A percentile compares a stretch with the other conserved stretches of the same genome.
phyloP scores from a whole-genome alignment of 2,113 vertebrate genomes.

The Aix galericulata region DNA sequence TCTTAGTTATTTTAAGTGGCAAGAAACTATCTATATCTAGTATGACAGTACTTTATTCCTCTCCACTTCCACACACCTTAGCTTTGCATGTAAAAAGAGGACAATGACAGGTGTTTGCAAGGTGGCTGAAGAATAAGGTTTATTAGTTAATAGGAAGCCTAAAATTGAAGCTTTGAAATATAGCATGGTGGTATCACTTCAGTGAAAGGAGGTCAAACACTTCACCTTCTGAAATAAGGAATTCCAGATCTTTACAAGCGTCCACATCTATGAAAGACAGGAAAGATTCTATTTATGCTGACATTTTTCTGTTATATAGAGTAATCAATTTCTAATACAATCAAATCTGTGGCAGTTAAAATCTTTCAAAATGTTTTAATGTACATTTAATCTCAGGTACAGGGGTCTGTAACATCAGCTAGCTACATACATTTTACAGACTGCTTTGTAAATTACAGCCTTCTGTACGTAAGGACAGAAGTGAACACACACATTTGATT shows the following conservation, averaged over 20 bases:
- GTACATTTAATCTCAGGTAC: conserved; percentile 24
- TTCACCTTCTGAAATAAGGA: conserved; percentile 6
- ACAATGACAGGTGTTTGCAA: not conserved
- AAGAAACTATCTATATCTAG: conserved; percentile 34
- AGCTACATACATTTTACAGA: conserved; percentile 11
- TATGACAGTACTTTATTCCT: not conserved
- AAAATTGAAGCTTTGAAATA: not conserved
- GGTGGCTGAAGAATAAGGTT: not conserved
- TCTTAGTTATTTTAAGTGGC: conserved; percentile 43
- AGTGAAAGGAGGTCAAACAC: not conserved
- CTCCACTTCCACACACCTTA: not conserved
- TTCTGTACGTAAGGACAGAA: not conserved
- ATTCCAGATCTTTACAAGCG: not conserved
- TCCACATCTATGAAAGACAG: not conserved
- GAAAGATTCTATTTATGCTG: not conserved
- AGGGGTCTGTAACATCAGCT: not conserved
- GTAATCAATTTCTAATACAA: conserved; percentile 48
- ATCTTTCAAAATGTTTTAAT: conserved; percentile 20
- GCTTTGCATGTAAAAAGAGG: not conserved
- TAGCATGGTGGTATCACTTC: not conserved
- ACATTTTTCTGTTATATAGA: conserved; percentile 46
- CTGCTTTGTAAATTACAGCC: conserved; percentile 27
- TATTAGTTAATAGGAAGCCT: not conserved
- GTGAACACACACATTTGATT: conserved; percentile 19
- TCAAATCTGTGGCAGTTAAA: conserved; percentile 33